Conservation (phyloP, 1,140 invertebrate genomes). For the Cyclina sinensis region DNA sequence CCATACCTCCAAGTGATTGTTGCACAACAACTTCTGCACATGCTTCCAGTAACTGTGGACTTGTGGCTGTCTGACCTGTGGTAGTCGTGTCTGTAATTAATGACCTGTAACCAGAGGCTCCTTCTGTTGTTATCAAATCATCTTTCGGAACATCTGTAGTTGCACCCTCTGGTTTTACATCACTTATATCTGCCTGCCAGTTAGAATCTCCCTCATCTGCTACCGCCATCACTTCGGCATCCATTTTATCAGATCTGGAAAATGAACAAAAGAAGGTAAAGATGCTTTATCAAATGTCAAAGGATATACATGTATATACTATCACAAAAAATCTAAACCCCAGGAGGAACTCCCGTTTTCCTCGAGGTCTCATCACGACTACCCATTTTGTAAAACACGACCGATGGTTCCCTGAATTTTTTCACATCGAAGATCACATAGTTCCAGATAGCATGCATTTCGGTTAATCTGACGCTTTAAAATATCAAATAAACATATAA, state of each 20-base stretch:
- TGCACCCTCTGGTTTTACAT: neutral
- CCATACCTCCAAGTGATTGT: constrained; percentile 49
- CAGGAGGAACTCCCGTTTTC: too few species aligned
- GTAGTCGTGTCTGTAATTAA: neutral
- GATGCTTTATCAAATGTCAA: too few species aligned
- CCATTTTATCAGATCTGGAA: neutral
- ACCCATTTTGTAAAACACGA: too few species aligned
- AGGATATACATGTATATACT: too few species aligned
- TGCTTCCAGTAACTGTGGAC: constrained; percentile 42
- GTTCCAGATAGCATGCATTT: too few species aligned
- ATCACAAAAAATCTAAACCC: too few species aligned
- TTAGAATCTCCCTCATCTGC: neutral
- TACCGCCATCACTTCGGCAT: constrained; percentile 24
- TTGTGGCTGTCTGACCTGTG: constrained; percentile 8
- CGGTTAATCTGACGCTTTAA: too few species aligned
- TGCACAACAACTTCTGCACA: constrained; percentile 57
- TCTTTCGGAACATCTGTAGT: constrained; percentile 25
- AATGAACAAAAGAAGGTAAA: neutral
- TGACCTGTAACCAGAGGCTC: neutral
- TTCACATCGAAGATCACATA: too few species aligned
- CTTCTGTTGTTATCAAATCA: constrained; percentile 5
- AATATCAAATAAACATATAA: too few species aligned
- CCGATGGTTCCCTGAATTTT: too few species aligned
- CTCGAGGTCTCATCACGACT: too few species aligned
- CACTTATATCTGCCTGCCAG: neutral